These are phyloP conservation scores for Sitta europaea DNA, from an alignment of 2,113 vertebrate genomes.

Conservation along the genomic window DNA sequence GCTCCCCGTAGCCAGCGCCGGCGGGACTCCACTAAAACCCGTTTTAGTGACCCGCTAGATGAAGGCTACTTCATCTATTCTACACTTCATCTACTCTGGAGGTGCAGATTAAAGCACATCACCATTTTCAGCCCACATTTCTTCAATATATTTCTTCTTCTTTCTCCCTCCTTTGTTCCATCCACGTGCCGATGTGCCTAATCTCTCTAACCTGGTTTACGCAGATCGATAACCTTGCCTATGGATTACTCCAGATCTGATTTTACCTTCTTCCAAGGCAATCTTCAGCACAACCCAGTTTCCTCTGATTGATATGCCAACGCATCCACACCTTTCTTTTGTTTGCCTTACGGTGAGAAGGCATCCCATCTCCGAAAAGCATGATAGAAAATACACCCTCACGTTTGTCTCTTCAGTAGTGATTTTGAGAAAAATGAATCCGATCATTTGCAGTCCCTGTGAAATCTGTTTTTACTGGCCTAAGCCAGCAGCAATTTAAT, in stretches of 20 bases:
- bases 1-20: neutral
- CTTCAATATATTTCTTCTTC: neutral
- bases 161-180: constrained; percentile 1
- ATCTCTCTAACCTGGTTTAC: neutral
- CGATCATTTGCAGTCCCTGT: neutral
- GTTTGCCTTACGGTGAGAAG: neutral
- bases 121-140: neutral
- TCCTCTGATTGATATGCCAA: neutral
- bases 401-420: neutral
- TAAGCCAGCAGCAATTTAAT: neutral
- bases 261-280: neutral
- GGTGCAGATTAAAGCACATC: neutral
- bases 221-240: neutral
- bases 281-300: neutral
- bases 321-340: constrained; percentile 25
- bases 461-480: neutral
- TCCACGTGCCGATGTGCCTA: neutral
- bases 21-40: neutral
- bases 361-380: neutral
- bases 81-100: neutral
- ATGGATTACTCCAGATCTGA: neutral
- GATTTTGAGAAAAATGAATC: neutral
- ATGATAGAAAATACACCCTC: neutral
- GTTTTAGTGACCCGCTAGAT: neutral
- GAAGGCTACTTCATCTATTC: neutral